A percentile compares a stretch with the other conserved stretches of the same genome.
These are phyloP conservation scores for Caenorhabditis doughertyi DNA, from an alignment of 2,888 invertebrate species.

Conservation along the genomic window DNA sequence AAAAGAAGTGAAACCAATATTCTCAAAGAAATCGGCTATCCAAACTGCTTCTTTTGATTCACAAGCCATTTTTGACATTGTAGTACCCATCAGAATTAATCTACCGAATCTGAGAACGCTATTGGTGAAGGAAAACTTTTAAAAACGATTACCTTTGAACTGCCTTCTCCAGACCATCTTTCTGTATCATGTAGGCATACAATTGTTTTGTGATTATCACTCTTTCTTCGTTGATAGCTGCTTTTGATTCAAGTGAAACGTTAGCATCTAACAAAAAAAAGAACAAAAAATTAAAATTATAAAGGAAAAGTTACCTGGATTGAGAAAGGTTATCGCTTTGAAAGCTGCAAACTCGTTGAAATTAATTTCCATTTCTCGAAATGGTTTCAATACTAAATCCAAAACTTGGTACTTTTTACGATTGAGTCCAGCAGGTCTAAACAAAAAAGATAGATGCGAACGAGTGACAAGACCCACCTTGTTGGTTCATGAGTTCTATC, in stretches of 20 bases:
- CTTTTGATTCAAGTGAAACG: conserved; percentile 71
- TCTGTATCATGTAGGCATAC: conserved; percentile 78
- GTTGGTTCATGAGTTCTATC: conserved; percentile 78
- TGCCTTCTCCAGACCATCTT: conserved; percentile 75
- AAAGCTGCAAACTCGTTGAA: conserved; percentile 81
- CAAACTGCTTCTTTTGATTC: conserved; percentile 82
- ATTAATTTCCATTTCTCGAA: conserved; percentile 79
- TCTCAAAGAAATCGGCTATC: conserved; percentile 82
- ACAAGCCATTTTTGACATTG: conserved; percentile 81
- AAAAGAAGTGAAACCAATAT: conserved; percentile 79
- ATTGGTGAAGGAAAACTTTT: not conserved
- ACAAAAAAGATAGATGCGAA: not conserved
- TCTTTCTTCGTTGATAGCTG: conserved; percentile 72
- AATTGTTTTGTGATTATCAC: conserved; percentile 79
- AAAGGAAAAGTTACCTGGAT: conserved; percentile 80
- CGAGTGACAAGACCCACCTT: conserved; percentile 53
- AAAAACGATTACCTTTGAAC: conserved; percentile 68
- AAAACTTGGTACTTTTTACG: conserved; percentile 78
- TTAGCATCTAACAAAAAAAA: conserved; percentile 77
- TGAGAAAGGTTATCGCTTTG: conserved; percentile 82
- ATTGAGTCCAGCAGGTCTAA: conserved; percentile 72
- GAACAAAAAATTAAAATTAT: conserved; percentile 28
- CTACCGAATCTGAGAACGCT: conserved; percentile 74
- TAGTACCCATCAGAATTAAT: conserved; percentile 80
- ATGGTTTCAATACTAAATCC: conserved; percentile 80